Percentiles rank a stretch among this genome's conserved stretches.
phyloP scores from a whole-genome alignment of 2,113 vertebrate genomes.

The Hippocampus guttulatus region DNA sequence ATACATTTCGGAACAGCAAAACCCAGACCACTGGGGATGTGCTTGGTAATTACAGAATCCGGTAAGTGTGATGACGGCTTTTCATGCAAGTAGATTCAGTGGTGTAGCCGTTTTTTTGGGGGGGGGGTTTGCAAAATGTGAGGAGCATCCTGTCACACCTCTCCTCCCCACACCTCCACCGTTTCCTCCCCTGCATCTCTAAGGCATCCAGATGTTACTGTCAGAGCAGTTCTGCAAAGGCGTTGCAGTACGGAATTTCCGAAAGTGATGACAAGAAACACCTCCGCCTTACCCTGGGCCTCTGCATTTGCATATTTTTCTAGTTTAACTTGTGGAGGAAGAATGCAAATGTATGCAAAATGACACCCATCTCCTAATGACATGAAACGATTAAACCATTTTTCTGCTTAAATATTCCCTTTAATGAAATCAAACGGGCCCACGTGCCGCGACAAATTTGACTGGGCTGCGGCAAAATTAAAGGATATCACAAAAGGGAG shows the following conservation, averaged over 20 bases:
- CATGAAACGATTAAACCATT: conserved; percentile 99
- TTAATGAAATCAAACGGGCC: conserved; percentile 99
- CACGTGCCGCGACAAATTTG: conserved; percentile 86
- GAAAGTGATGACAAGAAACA: conserved; percentile 94
- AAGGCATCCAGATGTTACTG: conserved; percentile 71
- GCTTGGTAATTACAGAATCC: conserved; percentile 54
- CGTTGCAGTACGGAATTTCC: conserved; percentile 83
- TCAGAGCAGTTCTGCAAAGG: conserved; percentile 69
- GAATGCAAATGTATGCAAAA: conserved; percentile 99
- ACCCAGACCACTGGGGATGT: conserved; percentile 52
- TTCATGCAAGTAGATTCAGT: conserved; percentile 8
- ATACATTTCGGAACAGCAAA: conserved; percentile 38
- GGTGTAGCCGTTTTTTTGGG: conserved; percentile 22
- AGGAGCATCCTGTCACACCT: conserved; percentile 43
- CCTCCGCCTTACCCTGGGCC: conserved; percentile 87
- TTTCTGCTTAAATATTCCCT: conserved; percentile 99
- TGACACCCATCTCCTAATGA: conserved; percentile 98
- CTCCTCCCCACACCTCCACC: conserved; percentile 44
- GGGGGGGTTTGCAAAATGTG: conserved; percentile 29
- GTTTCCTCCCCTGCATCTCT: conserved; percentile 40
- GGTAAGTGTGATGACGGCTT: conserved; percentile 37
- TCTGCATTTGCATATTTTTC: conserved; percentile 87
- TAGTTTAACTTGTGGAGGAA: conserved; percentile 83
- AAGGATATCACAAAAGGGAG: conserved; percentile 74
- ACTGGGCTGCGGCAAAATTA: conserved; percentile 84